A percentile compares a stretch with the other conserved stretches of the same genome.
Evolutionary conservation across 2,113 vertebrate genomes (phyloP).

Genomic region (Centropristis striata): DNA sequence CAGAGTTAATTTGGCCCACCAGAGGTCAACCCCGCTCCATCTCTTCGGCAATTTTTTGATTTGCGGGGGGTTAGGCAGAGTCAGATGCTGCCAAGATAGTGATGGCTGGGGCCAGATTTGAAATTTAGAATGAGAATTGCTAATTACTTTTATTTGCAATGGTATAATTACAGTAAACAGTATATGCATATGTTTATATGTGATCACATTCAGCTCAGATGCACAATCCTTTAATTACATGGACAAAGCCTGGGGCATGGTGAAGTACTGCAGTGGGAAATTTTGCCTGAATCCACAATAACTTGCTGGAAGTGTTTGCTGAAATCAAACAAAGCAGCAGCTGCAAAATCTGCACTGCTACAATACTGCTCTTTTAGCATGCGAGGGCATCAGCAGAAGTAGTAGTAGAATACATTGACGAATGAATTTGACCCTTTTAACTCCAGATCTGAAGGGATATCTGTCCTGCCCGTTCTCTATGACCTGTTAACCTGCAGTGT

Average conservation of each 20-base stretch:
- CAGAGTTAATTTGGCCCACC: no score
- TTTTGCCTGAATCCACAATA: constrained; percentile 36
- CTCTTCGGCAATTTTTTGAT: no score
- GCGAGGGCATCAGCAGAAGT: constrained; percentile 17
- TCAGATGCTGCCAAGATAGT: no score
- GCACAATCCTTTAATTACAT: not conserved
- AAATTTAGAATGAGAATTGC: not conserved
- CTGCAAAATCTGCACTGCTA: constrained; percentile 30
- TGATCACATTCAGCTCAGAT: not conserved
- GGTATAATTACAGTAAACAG: not conserved
- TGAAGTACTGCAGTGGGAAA: constrained; percentile 1
- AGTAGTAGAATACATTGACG: not conserved
- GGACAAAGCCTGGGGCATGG: not conserved
- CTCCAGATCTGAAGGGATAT: not conserved
- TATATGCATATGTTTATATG: not conserved
- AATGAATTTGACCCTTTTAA: constrained; percentile 29
- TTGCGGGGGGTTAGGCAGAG: no score
- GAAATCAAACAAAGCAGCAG: constrained; percentile 47
- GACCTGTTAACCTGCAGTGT: not conserved
- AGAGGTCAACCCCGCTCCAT: no score
- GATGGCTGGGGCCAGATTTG: not conserved
- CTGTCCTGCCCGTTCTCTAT: not conserved
- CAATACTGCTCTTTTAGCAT: constrained; percentile 17
- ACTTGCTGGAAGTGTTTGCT: constrained; percentile 22
- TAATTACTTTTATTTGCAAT: not conserved